Evolutionary conservation across 2,888 invertebrate species (phyloP).

Genomic region (Alentia gelatinosa): DNA sequence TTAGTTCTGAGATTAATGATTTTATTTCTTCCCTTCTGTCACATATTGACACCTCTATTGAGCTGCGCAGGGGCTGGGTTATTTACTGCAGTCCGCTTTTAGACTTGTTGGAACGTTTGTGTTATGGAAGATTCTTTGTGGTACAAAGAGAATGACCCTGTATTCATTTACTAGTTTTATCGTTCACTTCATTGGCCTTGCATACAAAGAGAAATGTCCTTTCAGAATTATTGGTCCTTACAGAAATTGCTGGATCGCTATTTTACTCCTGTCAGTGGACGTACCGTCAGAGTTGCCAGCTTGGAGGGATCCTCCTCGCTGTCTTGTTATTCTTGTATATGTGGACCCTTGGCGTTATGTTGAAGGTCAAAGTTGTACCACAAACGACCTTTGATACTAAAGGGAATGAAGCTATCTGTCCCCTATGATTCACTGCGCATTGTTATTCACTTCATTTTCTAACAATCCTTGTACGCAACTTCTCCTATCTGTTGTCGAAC

Average conservation of each 20-base stretch:
- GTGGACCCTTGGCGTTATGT: neutral
- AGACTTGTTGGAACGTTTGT: neutral
- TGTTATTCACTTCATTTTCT: neutral
- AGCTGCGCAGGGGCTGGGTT: neutral
- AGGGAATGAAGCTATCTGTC: slow-evolving; percentile 5
- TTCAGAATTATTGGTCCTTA: no score
- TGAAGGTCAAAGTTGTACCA: neutral
- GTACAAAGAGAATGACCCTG: neutral
- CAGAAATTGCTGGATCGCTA: no score
- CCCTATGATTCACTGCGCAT: neutral
- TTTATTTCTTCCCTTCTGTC: neutral
- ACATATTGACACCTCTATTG: neutral
- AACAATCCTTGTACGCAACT: neutral
- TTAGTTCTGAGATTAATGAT: slow-evolving; percentile 19
- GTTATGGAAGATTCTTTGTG: neutral
- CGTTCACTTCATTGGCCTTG: no score
- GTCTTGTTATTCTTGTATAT: neutral
- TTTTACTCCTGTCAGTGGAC: neutral
- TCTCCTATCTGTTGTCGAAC: neutral
- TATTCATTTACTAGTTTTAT: no score
- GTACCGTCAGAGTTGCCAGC: neutral
- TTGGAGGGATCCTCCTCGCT: neutral
- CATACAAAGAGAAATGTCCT: no score
- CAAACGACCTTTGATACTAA: slow-evolving; percentile 31
- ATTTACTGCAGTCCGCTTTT: neutral